Evolutionary conservation across 2,888 invertebrate genomes (phyloP), one percentile per base, ranked within the genome.

Genomic region (Conomelus anceps): DNA sequence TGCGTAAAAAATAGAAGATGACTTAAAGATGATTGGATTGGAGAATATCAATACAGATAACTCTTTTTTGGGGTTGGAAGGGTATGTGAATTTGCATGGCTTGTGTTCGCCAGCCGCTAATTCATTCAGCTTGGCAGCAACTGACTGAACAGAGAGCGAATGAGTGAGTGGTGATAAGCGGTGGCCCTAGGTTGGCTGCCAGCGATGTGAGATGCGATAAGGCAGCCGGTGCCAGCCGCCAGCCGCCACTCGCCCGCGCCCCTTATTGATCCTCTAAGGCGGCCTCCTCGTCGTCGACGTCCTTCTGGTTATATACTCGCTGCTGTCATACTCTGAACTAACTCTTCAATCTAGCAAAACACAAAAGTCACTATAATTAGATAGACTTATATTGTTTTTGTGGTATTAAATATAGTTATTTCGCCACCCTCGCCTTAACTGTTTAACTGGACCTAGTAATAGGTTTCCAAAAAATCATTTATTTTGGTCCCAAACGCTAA

Each of bases 121-220:
- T 41, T 41, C 41, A 41, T 41, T 17, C 13, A 41, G 41, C 41
- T 3, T 9, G 3, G 41, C 13, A 41, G 41, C 13, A 9, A 20
- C 13, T 17, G 17, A 17, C 41, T 17, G 7, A 11, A 26, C 11
- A 26, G 26, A 4, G 26, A 11, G 26, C n/a, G n/a, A n/a, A n/a
- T n/a, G n/a, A n/a, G n/a, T n/a, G n/a, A n/a, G n/a, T 84, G 85
- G 24, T 26, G 26, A 23, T 23, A 20, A 23, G 23, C n/a, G 23
- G 86, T 23, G 23, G 86, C 26, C n/a, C n/a, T n/a, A n/a, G 23
- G 86, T 23, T 86, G 86, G 86, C 26, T 23, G 86, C 86, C 86
- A 86, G 86, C 86, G 86, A 86, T 86, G 41, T 41, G 86, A 22
- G 26, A 86, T 23, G 86, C 86, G 86, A 86, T 86, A 86, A 86